Base-by-base conservation (phyloP, 2,888 invertebrate species). In the Lagria hirta region DNA sequence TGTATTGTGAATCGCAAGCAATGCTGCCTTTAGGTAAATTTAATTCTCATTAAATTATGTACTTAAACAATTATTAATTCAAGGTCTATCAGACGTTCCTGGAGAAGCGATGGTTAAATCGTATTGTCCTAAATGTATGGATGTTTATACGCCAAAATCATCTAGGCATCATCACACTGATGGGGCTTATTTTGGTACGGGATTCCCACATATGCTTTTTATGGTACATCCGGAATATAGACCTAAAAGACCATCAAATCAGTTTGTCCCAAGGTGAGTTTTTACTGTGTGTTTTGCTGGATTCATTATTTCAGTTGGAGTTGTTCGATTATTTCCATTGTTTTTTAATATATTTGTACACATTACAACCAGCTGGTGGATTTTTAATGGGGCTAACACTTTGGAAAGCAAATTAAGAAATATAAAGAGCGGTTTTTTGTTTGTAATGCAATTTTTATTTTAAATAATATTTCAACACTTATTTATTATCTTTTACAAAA, bases 191-290 rank as follows among this genome's bases (percentile, higher is more conserved):
- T 99, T 99, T 74, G 99, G 99, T 64, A 98, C 98, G 44, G 99
- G 99, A 49, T 99, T 99, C 77, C 99, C 99, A 57, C 99, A 99
- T 74, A 99, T 99, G 99, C 82, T 99, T 56, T 99, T 99, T 74
- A 98, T 99, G 95, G 98, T 99, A 64, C 99, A 99, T 75, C 98
- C 99, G 1, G 99, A 99, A 75, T 94, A 95, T 76, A 82, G 99
- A 71, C 98, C 99, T 53, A 96, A 97, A 77, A 83, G 94, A 66
- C 90, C 97, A 55, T 83, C 88, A 61, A 95, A 93, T 74, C 94
- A 96, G 76, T 98, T 98, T 79, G 91, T 97, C 73, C 95, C 98
- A 70, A 88, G 94, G 96, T 95, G 69, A 68, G 68, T n/a, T n/a
- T n/a, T n/a, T n/a, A n/a, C n/a, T n/a, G n/a, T n/a, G 17, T 20